phyloP scores from a whole-genome alignment of 2,113 vertebrate species.

The Zosterops borbonicus region DNA sequence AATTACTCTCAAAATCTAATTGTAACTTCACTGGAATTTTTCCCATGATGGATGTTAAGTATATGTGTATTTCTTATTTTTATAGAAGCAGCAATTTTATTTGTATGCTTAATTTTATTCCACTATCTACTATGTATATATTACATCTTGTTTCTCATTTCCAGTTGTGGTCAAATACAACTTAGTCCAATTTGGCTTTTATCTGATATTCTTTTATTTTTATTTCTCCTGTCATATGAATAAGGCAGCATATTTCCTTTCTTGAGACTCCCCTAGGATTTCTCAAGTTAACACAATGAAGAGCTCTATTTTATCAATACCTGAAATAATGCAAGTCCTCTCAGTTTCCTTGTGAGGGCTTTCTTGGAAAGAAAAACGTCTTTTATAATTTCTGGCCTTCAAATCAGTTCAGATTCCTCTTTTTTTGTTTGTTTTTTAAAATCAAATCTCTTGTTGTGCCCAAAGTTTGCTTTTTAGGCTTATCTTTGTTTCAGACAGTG shows the following conservation, averaged over 20 bases:
- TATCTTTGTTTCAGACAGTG: background rate
- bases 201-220: background rate
- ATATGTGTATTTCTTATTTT: background rate
- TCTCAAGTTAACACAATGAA: background rate
- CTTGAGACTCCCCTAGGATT: background rate
- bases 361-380: background rate
- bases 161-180: background rate
- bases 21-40: slow-evolving; percentile 18
- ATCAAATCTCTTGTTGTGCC: background rate
- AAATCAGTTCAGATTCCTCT: background rate
- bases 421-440: background rate
- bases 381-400: background rate
- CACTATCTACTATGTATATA: background rate
- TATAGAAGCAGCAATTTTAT: background rate
- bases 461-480: background rate
- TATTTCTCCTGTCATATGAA: background rate
- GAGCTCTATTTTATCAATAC: background rate
- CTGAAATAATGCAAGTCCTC: background rate
- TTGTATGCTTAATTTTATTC: slow-evolving; percentile 20
- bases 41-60: slow-evolving; percentile 30
- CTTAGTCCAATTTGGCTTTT: background rate
- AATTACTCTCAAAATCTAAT: slow-evolving; percentile 45
- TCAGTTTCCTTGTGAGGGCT: background rate
- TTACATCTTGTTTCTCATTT: background rate
- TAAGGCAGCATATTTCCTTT: background rate